A percentile compares a stretch with the other conserved stretches of the same genome.
Conservation (phyloP, 2,888 invertebrate genomes). For the Allygus modestus region DNA sequence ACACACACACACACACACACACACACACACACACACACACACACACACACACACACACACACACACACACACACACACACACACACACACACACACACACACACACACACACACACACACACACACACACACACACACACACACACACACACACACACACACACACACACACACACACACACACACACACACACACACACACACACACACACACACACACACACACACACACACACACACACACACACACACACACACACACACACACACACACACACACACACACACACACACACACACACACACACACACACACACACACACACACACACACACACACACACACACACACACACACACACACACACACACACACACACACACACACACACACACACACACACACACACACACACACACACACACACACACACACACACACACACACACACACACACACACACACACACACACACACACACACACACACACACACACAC, state of each 20-base stretch:
- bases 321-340: constrained; percentile 9
- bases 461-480: constrained; percentile 9
- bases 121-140: constrained; percentile 20
- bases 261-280: constrained; percentile 39
- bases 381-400: constrained; percentile 9
- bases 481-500: constrained; percentile 9
- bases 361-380: constrained; percentile 9
- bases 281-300: constrained; percentile 31
- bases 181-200: constrained; percentile 45
- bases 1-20: constrained; percentile 37
- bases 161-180: constrained; percentile 45
- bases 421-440: constrained; percentile 9
- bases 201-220: constrained; percentile 45
- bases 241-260: constrained; percentile 45
- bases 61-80: constrained; percentile 37
- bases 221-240: constrained; percentile 45
- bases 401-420: constrained; percentile 9
- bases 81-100: constrained; percentile 37
- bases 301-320: constrained; percentile 9
- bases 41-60: constrained; percentile 37
- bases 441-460: constrained; percentile 9
- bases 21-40: constrained; percentile 37
- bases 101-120: constrained; percentile 32
- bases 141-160: constrained; percentile 45
- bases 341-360: constrained; percentile 9